phyloP scores from a whole-genome alignment of 1,140 invertebrate genomes.

The Drosophila obscura region DNA sequence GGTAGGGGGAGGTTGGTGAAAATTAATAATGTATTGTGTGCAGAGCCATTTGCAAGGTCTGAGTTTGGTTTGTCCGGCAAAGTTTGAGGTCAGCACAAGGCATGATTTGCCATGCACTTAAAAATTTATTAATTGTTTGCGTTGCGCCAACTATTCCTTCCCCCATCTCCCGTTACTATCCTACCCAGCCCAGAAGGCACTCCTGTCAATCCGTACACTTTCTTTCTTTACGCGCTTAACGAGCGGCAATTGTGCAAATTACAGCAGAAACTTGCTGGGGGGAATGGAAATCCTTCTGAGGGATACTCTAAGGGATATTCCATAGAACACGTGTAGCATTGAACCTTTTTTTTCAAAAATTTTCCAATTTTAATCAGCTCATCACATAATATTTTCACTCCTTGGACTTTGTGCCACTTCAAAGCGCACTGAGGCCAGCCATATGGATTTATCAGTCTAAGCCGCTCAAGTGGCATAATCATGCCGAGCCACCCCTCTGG shows the following conservation, averaged over 20 bases:
- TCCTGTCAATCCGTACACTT: not conserved
- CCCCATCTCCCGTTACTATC: not conserved
- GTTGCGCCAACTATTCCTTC: conserved; percentile 35
- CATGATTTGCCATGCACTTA: conserved; percentile 73
- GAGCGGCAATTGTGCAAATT: conserved; percentile 59
- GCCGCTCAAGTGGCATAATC: conserved; percentile 76
- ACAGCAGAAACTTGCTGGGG: conserved; percentile 13
- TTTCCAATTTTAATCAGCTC: conserved; percentile 62
- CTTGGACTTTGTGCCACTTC: conserved; percentile 61
- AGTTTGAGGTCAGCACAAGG: conserved; percentile 56
- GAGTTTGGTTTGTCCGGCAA: conserved; percentile 43
- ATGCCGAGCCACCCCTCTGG: conserved; percentile 13
- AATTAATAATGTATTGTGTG: conserved; percentile 81
- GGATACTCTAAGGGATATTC: not conserved
- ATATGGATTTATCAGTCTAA: conserved; percentile 68
- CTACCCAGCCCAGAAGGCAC: too few relatives aligned
- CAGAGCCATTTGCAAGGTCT: conserved; percentile 67
- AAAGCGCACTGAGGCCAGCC: conserved; percentile 58
- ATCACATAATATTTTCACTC: conserved; percentile 44
- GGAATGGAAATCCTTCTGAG: not conserved
- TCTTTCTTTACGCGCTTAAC: conserved; percentile 36
- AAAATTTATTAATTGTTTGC: conserved; percentile 81
- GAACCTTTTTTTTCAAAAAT: conserved; percentile 5
- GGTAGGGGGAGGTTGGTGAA: conserved; percentile 15
- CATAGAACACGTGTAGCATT: conserved; percentile 12